Conservation (phyloP, 2,797 vertebrate genomes). For the Myotis daubentonii region DNA sequence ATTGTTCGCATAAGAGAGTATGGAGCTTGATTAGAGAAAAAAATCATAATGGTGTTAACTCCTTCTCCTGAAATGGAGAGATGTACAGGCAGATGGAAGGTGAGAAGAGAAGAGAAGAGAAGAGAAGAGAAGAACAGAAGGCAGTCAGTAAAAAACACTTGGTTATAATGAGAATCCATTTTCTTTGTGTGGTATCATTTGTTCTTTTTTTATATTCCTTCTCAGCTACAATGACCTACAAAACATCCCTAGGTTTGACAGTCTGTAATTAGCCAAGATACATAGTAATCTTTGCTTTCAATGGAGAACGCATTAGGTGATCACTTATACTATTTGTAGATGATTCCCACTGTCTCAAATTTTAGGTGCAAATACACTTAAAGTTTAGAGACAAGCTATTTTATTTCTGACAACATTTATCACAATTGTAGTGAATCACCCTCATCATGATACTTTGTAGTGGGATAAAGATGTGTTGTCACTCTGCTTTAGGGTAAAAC, state of each 20-base stretch:
- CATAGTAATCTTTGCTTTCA: conserved; percentile 36
- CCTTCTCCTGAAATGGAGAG: conserved; percentile 31
- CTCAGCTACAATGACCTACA: conserved; percentile 21
- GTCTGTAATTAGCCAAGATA: conserved; percentile 35
- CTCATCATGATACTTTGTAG: conserved; percentile 14
- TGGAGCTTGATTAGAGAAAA: conserved; percentile 59
- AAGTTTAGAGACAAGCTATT: conserved; percentile 53
- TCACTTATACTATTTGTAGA: conserved; percentile 10
- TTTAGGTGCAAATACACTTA: conserved; percentile 41
- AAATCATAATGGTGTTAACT: conserved; percentile 32
- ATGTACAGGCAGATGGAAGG: background rate
- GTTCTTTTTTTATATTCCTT: conserved; percentile 40
- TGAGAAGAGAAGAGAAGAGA: background rate
- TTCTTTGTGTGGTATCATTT: background rate
- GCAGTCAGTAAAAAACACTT: conserved; percentile 7
- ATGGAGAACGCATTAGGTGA: background rate
- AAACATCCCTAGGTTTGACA: background rate
- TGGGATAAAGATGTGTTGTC: conserved; percentile 55
- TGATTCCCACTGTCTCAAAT: background rate
- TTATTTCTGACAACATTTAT: conserved; percentile 51
- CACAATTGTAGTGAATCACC: conserved; percentile 17
- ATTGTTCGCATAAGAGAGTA: conserved; percentile 49
- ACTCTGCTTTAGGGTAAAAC: conserved; percentile 54
- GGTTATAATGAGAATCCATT: conserved; percentile 5
- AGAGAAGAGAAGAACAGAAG: background rate